A percentile compares a stretch with the other conserved stretches of the same genome.
These are phyloP conservation scores for Xerus rutilus DNA, from an alignment of 2,797 vertebrate genomes.

Conservation along the genomic window DNA sequence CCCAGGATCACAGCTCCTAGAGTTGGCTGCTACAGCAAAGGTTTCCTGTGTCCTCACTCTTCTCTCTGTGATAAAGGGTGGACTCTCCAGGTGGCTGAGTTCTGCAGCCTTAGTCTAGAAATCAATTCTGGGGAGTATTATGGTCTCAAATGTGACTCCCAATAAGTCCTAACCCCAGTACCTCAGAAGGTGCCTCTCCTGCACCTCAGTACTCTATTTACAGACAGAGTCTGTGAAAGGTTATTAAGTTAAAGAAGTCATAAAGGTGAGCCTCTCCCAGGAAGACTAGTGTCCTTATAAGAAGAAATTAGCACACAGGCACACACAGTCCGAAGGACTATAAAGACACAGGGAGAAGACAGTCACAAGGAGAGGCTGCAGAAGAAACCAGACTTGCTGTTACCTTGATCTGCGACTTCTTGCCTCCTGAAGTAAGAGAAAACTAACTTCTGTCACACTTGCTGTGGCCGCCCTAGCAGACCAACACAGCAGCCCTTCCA, in stretches of 20 bases:
- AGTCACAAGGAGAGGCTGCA: neutral
- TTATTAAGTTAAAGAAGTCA: neutral
- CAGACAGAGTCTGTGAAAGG: neutral
- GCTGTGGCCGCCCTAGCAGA: neutral
- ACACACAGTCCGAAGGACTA: neutral
- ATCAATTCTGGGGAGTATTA: neutral
- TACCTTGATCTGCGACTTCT: neutral
- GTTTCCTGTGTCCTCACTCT: neutral
- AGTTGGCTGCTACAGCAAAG: neutral
- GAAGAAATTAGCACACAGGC: neutral
- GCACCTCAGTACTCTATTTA: neutral
- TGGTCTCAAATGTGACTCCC: neutral
- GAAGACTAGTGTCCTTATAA: neutral
- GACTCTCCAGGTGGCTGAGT: neutral
- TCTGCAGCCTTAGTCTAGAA: neutral
- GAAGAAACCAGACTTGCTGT: neutral
- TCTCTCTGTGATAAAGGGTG: neutral
- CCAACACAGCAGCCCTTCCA: neutral
- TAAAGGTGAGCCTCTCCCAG: too few species aligned
- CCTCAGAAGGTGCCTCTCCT: neutral
- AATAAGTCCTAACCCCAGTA: neutral
- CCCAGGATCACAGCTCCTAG: neutral
- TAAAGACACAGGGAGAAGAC: neutral
- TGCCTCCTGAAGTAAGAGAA: neutral
- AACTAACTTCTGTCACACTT: neutral